phyloP scores from a whole-genome alignment of 2,113 vertebrate species.

The Smithornis capensis region DNA sequence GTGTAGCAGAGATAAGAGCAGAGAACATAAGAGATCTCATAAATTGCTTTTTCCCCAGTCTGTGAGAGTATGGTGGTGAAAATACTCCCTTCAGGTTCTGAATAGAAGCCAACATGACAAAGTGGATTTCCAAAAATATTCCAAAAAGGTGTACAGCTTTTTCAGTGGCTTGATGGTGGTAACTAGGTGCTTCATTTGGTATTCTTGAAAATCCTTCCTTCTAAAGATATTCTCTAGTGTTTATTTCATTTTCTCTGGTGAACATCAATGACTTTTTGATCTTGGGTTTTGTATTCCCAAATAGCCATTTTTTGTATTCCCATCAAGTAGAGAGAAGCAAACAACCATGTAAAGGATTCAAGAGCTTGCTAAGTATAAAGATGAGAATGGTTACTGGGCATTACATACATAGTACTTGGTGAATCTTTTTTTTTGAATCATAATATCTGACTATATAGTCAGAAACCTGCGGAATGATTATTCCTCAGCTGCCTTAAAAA shows the following conservation, averaged over 20 bases:
- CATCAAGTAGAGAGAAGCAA: not conserved
- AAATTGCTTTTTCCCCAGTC: not conserved
- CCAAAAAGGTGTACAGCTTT: not conserved
- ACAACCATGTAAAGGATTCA: not conserved
- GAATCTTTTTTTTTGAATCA: not conserved
- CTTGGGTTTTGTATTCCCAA: not conserved
- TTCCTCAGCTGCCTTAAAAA: not conserved
- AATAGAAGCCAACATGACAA: constrained; percentile 8
- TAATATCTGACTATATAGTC: not conserved
- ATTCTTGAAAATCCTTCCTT: not conserved
- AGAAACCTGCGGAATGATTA: not conserved
- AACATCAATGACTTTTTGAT: not conserved
- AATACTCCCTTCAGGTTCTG: not conserved
- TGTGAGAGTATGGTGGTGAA: not conserved
- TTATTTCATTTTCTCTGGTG: not conserved
- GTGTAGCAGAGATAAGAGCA: not conserved
- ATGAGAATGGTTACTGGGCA: not conserved
- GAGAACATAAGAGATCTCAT: not conserved
- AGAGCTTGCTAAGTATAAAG: not conserved
- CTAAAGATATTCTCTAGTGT: not conserved
- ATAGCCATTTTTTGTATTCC: not conserved
- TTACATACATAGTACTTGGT: not conserved
- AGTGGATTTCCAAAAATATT: constrained; percentile 22
- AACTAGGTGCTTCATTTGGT: not conserved
- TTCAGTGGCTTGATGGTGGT: not conserved